Evolutionary conservation across 2,113 vertebrate genomes (phyloP).

Genomic region (Anas platyrhynchos): DNA sequence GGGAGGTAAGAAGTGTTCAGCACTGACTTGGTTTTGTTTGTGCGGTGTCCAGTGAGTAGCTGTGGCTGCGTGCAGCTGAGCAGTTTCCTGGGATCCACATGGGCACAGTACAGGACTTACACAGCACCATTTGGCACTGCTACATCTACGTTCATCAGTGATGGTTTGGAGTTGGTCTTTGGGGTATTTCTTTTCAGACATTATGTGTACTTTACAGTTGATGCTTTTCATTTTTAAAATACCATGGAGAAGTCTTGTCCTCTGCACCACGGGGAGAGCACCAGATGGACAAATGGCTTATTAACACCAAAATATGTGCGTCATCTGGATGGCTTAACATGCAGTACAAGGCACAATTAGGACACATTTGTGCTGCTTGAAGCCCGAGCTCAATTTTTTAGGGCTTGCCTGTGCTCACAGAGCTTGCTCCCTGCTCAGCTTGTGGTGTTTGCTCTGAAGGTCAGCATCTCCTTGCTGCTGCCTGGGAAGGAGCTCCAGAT

Average conservation of each 20-base stretch:
- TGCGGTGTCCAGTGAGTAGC: not conserved
- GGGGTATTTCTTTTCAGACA: not conserved
- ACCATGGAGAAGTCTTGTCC: not conserved
- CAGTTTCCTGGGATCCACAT: fast-evolving
- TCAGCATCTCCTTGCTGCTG: not conserved
- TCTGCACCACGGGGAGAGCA: not conserved
- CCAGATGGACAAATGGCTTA: not conserved
- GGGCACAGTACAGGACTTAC: fast-evolving
- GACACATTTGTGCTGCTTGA: not conserved
- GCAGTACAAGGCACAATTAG: not conserved
- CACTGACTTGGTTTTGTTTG: fast-evolving
- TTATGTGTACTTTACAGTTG: not conserved
- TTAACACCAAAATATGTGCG: not conserved
- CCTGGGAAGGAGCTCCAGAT: not conserved
- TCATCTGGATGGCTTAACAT: not conserved
- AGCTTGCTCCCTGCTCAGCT: not conserved
- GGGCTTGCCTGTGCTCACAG: not conserved
- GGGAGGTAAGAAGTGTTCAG: not conserved
- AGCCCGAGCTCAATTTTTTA: not conserved
- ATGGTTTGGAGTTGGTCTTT: not conserved
- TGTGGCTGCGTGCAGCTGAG: not conserved
- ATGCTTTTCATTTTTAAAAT: not conserved
- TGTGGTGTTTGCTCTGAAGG: not conserved
- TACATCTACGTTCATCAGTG: not conserved
- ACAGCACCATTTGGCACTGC: not conserved